Base-by-base conservation (phyloP, 1,140 invertebrate genomes). In the Harpegnathos saltator region DNA sequence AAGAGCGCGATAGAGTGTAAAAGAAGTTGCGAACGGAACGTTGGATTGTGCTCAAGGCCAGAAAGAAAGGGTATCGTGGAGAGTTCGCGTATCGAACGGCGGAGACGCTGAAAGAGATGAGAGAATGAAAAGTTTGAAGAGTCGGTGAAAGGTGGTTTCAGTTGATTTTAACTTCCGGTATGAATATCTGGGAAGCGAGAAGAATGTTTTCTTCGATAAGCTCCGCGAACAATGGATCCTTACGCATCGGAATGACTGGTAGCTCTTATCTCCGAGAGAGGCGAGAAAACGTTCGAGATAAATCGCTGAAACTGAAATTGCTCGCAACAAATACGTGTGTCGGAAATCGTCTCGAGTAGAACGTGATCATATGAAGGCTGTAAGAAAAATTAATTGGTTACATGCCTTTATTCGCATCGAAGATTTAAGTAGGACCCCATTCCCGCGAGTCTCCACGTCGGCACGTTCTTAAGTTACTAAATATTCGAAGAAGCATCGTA, bases 81-180 rank as follows among this genome's bases (percentile, higher is more conserved):
- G 50, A 74, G 58, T 48, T 14, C 26, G 3, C 19, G 17, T 58
- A 58, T 78, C 17, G 50, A 44, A 58, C 58, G 58, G 71, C n/a
- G 24, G n/a, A 80, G 48, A 71, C 54, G 59, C 69, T 69, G 15
- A 62, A 26, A 17, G 29, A 78, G 52, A 7, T 44, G 38, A 54
- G 52, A 33, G 17, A 48, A 59, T 48, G 38, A 48, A 71, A 69
- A 71, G 75, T 69, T 80, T 58, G 17, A 69, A 69, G 33, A 17
- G 68, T 69, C 68, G 33, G 29, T 69, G 56, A 44, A 75, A 75
- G 54, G 44, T 44, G 19, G 24, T 14, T 9, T 71, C 44, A 58
- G 65, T 80, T 58, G 38, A 71, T 59, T 71, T 71, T 80, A 80
- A 71, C 52, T 80, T 80, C 1, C n/a, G n/a, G 12, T 29, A 71